These are phyloP conservation scores for Watsonalla binaria DNA, from an alignment of 2,888 invertebrate genomes.

Conservation along the genomic window DNA sequence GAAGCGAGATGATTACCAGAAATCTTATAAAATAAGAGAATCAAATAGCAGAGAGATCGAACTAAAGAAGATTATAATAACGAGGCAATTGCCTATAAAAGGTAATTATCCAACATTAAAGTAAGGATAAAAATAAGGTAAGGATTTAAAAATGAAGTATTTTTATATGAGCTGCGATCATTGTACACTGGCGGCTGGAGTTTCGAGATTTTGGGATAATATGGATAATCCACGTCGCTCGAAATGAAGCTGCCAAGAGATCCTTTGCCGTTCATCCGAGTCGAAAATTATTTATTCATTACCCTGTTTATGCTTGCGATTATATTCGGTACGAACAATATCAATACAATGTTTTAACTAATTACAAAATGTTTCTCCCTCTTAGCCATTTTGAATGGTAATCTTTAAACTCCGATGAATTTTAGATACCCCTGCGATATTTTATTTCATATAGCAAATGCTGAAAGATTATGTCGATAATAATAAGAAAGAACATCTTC, in stretches of 20 bases:
- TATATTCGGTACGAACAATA: conserved; percentile 36
- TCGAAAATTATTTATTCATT: conserved; percentile 67
- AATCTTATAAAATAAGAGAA: too few relatives aligned
- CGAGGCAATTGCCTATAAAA: conserved; percentile 10
- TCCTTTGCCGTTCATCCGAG: conserved; percentile 54
- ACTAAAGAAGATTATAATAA: neutral
- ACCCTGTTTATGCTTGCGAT: conserved; percentile 48
- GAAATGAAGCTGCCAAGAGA: conserved; percentile 58
- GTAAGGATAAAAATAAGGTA: conserved; percentile 49
- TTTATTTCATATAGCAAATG: neutral
- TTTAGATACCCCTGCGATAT: neutral
- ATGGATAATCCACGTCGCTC: conserved; percentile 66
- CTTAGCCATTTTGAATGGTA: conserved; percentile 8
- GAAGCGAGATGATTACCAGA: too few relatives aligned
- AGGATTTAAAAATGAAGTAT: conserved; percentile 54
- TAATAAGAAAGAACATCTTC: conserved; percentile 28
- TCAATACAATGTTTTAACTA: conserved; percentile 26
- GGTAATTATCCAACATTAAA: conserved; percentile 49
- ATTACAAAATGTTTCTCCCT: conserved; percentile 18
- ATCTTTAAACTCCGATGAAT: neutral
- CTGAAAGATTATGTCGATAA: conserved; percentile 19
- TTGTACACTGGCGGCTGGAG: conserved; percentile 51
- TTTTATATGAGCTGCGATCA: conserved; percentile 59
- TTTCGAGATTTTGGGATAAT: conserved; percentile 69
- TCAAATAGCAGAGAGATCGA: neutral